Percentiles rank a stretch among this genome's conserved stretches.
These are phyloP conservation scores for Lepus townsendii DNA, from an alignment of 2,797 vertebrate genomes.

Conservation along the genomic window DNA sequence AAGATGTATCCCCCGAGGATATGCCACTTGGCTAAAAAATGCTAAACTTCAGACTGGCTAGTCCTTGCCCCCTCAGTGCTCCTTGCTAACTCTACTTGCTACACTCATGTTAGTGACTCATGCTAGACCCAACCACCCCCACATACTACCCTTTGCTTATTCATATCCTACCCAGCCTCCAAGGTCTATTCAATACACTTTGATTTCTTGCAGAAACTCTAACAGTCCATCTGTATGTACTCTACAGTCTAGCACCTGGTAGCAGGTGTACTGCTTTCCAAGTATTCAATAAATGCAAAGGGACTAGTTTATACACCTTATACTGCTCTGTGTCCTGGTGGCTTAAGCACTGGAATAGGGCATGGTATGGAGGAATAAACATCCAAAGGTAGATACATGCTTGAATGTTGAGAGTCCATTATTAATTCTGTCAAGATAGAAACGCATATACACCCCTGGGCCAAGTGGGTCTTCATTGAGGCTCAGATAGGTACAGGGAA, in stretches of 20 bases:
- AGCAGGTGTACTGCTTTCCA: slow-evolving; percentile 4
- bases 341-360: background rate
- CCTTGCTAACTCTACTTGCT: background rate
- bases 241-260: background rate
- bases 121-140: background rate
- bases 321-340: slow-evolving; percentile 29
- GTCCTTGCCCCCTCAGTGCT: background rate
- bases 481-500: background rate
- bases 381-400: background rate
- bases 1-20: background rate
- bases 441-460: background rate
- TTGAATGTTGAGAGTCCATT: background rate
- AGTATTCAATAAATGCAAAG: background rate
- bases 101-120: slow-evolving; percentile 18
- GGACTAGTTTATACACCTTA: background rate
- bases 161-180: slow-evolving; percentile 48
- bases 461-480: slow-evolving; percentile 13
- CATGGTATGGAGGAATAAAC: background rate
- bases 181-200: background rate
- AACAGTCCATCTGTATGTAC: slow-evolving; percentile 1
- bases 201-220: background rate
- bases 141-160: slow-evolving; percentile 11
- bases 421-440: slow-evolving; percentile 40
- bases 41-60: background rate
- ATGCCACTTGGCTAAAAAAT: slow-evolving; percentile 16